Conservation (phyloP, 2,888 invertebrate species). For the Caenorhabditis sp. region DNA sequence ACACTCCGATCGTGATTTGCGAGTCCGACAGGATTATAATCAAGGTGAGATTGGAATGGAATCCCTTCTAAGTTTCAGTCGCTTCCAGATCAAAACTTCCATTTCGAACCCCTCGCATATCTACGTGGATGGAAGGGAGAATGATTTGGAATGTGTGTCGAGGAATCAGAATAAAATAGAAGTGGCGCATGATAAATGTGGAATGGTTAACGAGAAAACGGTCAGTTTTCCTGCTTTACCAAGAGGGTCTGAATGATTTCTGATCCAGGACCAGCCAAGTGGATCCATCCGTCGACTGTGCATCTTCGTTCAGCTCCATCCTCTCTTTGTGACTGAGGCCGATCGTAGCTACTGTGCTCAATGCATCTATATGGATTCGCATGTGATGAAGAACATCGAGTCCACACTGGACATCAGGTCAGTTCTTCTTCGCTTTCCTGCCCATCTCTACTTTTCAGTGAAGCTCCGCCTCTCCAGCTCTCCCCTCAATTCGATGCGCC, state of each 20-base stretch:
- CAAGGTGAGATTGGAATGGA: conserved; percentile 64
- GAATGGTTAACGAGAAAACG: conserved; percentile 75
- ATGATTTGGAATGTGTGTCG: conserved; percentile 71
- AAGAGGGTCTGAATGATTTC: not conserved
- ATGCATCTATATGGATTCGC: conserved; percentile 77
- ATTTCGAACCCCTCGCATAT: conserved; percentile 77
- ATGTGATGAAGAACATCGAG: conserved; percentile 75
- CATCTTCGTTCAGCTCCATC: conserved; percentile 77
- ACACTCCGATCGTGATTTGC: conserved; percentile 76
- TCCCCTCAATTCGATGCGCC: conserved; percentile 77
- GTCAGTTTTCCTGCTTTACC: conserved; percentile 35
- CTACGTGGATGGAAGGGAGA: conserved; percentile 75
- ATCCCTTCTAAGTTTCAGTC: not conserved
- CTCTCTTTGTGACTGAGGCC: conserved; percentile 78
- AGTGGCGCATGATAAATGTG: conserved; percentile 75
- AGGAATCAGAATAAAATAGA: conserved; percentile 74
- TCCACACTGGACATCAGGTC: conserved; percentile 75
- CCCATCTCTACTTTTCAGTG: conserved; percentile 58
- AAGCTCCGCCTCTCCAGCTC: conserved; percentile 73
- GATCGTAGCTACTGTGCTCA: conserved; percentile 78
- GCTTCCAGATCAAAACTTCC: conserved; percentile 72
- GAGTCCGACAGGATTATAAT: conserved; percentile 73
- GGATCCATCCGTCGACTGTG: conserved; percentile 76
- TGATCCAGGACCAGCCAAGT: conserved; percentile 58
- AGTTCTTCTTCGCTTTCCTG: not conserved